A percentile compares a stretch with the other conserved stretches of the same genome.
Evolutionary conservation across 2,113 vertebrate genomes (phyloP).

Genomic region (Zonotrichia leucophrys): DNA sequence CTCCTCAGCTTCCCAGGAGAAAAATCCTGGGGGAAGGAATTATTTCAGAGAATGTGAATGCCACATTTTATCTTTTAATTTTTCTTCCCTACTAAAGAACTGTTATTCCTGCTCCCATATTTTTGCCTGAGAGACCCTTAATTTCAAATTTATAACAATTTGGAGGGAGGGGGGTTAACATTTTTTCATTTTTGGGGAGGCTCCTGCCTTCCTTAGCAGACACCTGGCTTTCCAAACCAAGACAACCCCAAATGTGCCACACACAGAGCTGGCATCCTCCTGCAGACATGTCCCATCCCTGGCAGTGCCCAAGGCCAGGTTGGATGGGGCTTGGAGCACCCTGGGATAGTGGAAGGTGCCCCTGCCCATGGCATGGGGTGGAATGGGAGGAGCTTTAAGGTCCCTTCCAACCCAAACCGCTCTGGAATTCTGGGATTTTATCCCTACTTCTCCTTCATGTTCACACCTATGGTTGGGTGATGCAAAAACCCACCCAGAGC

Average conservation of each 20-base stretch:
- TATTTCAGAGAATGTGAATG: too few species aligned
- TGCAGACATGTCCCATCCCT: neutral
- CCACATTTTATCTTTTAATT: too few species aligned
- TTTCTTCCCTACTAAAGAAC: too few species aligned
- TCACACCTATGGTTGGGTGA: neutral
- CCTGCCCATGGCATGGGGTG: neutral
- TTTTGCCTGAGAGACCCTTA: too few species aligned
- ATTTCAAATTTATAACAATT: too few species aligned
- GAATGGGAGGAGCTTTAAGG: neutral
- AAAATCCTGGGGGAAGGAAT: too few species aligned
- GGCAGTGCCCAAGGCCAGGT: neutral
- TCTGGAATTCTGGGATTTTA: neutral
- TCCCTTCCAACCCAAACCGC: neutral
- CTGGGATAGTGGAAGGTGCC: neutral
- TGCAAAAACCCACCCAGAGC: neutral
- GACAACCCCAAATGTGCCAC: neutral
- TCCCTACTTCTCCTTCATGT: neutral
- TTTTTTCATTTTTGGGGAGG: too few species aligned
- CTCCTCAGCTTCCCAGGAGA: too few species aligned
- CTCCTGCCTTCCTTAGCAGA: too few species aligned
- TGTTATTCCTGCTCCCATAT: too few species aligned
- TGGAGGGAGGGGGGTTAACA: too few species aligned
- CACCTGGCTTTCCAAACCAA: too few species aligned
- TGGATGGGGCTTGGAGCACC: rapidly evolving
- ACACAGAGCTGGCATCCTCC: neutral